A percentile compares a stretch with the other conserved stretches of the same genome.
phyloP scores from a whole-genome alignment of 2,888 invertebrate genomes.

The Conistra vaccinii region DNA sequence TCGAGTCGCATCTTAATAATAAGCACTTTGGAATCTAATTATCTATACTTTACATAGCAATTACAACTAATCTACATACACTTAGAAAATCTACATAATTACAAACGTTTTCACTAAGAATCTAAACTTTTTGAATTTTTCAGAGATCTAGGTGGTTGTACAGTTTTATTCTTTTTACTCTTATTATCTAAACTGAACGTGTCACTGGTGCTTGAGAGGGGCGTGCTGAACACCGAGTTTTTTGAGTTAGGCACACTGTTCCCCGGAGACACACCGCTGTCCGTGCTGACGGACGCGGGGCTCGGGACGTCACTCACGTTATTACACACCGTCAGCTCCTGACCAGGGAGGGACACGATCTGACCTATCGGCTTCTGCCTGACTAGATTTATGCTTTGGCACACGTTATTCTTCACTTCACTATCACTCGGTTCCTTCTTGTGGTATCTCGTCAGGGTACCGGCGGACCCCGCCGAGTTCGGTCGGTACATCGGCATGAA shows the following conservation, averaged over 20 bases:
- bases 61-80: constrained; percentile 85
- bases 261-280: constrained; percentile 87
- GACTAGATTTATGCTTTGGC: constrained; percentile 90
- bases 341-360: constrained; percentile 86
- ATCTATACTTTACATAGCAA: constrained; percentile 79
- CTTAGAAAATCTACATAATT: constrained; percentile 91
- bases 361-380: constrained; percentile 89
- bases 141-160: constrained; percentile 81
- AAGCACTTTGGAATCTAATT: constrained; percentile 88
- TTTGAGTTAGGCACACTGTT: constrained; percentile 85
- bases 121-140: constrained; percentile 89
- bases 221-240: constrained; percentile 81
- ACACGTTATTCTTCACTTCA: constrained; percentile 83
- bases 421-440: constrained; percentile 82
- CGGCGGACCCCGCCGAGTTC: constrained; percentile 87
- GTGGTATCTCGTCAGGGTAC: constrained; percentile 86
- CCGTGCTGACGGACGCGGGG: constrained; percentile 86
- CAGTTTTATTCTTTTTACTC: constrained; percentile 82
- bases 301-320: constrained; percentile 85
- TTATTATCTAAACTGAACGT: constrained; percentile 78
- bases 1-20: constrained; percentile 57
- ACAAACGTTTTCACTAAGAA: constrained; percentile 85
- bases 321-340: constrained; percentile 87
- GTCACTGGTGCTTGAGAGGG: constrained; percentile 74
- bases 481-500: constrained; percentile 87